Base-by-base conservation (phyloP, 2,113 vertebrate species). In the Sinocyclocheilus rhinocerous region DNA sequence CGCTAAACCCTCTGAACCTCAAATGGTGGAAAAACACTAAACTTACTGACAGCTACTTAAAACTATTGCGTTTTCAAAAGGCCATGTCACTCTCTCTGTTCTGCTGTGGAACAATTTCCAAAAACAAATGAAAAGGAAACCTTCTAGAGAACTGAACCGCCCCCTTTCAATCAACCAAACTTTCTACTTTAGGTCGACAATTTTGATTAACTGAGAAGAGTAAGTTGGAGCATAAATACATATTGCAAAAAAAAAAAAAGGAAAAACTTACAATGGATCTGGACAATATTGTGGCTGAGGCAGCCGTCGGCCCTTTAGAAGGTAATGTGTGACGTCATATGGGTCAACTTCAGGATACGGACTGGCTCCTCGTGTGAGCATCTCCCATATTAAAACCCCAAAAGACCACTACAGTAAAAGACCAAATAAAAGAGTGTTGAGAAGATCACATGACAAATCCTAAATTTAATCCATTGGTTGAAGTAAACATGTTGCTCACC, bases 321-420 rank as follows among this genome's bases (percentile, higher is more conserved):
- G 92, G 92, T 95, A 99, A 85, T 88, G 78, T 0, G 96, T 94
- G 88, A 99, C 96, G 92, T 99, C 98, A 13, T 98, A 99, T 4
- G 97, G 96, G 87, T 99, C 96, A 26, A 99, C 95, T 12, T 95
- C 94, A 0, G 97, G 93, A 85, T 99, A 99, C 0, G 98, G 98
- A 0, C 96, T 96, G 0, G 97, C 96, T 3, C 98, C 98, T 84
- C 97, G 95, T 0, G 98, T 99, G 91, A 99, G 86, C 92, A 99
- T 92, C 93, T 99, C 98, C 98, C 98, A 99, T 90, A 98, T 86
- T 90, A 99, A 92, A 88, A 99, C 93, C 13, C 98, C 97, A 1
- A 98, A 99, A 0, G 98, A 99, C 98, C 97, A 99, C 97, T 99
- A 90, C 10, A 61, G 22, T 16, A 0, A 88, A 87, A 88, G 52